phyloP scores from a whole-genome alignment of 1,140 invertebrate species.

The Platyscapa corneri region DNA sequence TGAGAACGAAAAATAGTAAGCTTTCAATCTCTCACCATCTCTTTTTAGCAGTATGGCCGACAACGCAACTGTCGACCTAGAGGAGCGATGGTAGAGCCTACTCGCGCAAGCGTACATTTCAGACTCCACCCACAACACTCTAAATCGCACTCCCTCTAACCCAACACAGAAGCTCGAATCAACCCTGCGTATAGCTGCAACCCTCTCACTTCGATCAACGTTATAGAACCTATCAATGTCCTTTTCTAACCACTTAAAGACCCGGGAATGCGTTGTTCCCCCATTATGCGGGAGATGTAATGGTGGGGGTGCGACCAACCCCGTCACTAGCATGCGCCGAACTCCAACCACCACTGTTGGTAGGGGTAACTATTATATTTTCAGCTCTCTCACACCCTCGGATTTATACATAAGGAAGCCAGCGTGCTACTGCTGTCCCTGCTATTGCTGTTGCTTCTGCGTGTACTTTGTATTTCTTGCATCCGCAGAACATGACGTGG shows the following conservation, averaged over 20 bases:
- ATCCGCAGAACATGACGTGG: slow-evolving; percentile 65
- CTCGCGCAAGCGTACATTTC: slow-evolving; percentile 32
- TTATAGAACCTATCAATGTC: neutral
- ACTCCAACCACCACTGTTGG: slow-evolving; percentile 50
- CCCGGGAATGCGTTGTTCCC: slow-evolving; percentile 50
- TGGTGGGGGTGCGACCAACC: slow-evolving; percentile 54
- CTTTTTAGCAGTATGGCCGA: slow-evolving; percentile 67
- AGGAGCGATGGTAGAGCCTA: neutral
- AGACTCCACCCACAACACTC: slow-evolving; percentile 51
- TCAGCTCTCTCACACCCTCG: neutral
- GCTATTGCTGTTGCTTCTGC: slow-evolving; percentile 54
- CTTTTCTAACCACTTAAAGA: slow-evolving; percentile 13
- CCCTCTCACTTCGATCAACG: slow-evolving; percentile 49
- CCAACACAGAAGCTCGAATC: slow-evolving; percentile 15
- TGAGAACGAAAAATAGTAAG: neutral
- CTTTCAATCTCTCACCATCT: neutral
- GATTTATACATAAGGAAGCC: neutral
- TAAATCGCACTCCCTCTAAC: slow-evolving; percentile 25
- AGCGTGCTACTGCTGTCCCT: slow-evolving; percentile 33
- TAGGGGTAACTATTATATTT: neutral
- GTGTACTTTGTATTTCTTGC: slow-evolving; percentile 42
- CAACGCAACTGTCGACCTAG: slow-evolving; percentile 27
- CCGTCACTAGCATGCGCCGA: slow-evolving; percentile 54
- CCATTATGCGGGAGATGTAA: neutral
- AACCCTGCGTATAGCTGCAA: slow-evolving; percentile 54